A percentile compares a stretch with the other conserved stretches of the same genome.
phyloP scores from a whole-genome alignment of 2,797 vertebrate genomes.

The Liasis olivaceus region DNA sequence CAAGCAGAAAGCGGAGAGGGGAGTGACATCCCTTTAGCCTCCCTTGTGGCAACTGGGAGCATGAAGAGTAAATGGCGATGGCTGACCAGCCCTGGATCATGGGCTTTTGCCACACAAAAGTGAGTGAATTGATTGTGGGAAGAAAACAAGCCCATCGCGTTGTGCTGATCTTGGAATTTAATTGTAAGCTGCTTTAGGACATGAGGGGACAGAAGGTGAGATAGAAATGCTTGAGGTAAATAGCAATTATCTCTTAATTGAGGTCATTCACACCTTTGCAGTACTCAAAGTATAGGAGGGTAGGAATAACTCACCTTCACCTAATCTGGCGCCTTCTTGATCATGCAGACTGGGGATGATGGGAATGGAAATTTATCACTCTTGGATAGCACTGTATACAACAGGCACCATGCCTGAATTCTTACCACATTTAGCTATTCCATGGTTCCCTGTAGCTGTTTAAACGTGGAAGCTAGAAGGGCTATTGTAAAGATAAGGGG shows the following conservation, averaged over 20 bases:
- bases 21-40: neutral
- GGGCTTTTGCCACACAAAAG: neutral
- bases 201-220: neutral
- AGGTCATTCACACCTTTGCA: conserved; percentile 1
- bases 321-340: neutral
- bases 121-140: neutral
- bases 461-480: neutral
- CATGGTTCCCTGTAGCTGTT: neutral
- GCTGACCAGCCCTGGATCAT: neutral
- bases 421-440: neutral
- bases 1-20: neutral
- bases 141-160: neutral
- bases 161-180: conserved; percentile 22
- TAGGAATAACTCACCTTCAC: neutral
- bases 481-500: neutral
- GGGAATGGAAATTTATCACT: too few species aligned
- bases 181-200: neutral
- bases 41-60: neutral
- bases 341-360: neutral
- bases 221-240: neutral
- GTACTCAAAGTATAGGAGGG: neutral
- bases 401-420: neutral
- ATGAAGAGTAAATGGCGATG: neutral
- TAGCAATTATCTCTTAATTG: neutral
- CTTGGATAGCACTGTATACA: neutral